Evolutionary conservation across 2,888 invertebrate species (phyloP).

Genomic region (Arge pagana): DNA sequence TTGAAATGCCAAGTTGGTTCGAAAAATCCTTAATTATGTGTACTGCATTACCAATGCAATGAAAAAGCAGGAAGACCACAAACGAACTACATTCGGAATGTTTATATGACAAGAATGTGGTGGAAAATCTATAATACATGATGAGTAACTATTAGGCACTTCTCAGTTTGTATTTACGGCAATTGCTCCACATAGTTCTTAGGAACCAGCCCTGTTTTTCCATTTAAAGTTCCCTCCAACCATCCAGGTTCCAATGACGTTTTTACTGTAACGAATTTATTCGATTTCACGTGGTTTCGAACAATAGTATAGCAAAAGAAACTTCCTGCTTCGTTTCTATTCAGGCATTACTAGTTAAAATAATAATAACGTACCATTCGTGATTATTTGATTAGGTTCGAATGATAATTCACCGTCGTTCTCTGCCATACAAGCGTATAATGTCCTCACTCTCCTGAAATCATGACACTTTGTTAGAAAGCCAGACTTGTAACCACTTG

Average conservation of each 20-base stretch:
- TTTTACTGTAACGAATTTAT: conserved; percentile 69
- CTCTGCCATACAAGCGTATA: conserved; percentile 95
- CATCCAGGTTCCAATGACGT: conserved; percentile 95
- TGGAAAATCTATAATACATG: conserved; percentile 1
- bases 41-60: conserved; percentile 2
- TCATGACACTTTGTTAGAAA: conserved; percentile 37
- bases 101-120: conserved; percentile 24
- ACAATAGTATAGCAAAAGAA: neutral
- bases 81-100: conserved; percentile 26
- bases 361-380: conserved; percentile 74
- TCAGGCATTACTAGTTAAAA: conserved; percentile 10
- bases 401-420: conserved; percentile 97
- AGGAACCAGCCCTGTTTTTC: conserved; percentile 90
- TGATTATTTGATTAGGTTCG: conserved; percentile 97
- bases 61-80: neutral
- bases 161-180: conserved; percentile 62
- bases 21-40: neutral
- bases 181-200: conserved; percentile 94
- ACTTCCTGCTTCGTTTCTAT: neutral
- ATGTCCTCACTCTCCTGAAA: conserved; percentile 87
- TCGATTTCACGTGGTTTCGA: no score
- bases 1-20: conserved; percentile 7
- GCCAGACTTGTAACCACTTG: neutral
- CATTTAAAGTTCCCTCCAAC: conserved; percentile 93
- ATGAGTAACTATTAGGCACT: conserved; percentile 36